Base-by-base conservation (phyloP, 2,888 invertebrate species). In the Drosophila tripunctata region DNA sequence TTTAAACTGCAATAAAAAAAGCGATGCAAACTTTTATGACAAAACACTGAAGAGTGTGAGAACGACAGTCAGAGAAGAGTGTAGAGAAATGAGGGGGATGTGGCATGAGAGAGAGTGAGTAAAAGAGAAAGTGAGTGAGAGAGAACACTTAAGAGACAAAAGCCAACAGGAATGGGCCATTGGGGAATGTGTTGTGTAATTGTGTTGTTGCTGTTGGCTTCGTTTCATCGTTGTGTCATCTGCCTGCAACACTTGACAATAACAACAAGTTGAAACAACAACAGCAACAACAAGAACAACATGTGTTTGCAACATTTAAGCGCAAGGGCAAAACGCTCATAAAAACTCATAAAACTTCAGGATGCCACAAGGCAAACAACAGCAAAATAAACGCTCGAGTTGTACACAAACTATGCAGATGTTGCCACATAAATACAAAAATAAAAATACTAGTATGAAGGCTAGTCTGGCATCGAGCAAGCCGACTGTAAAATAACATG, bases 1-100 rank as follows among this genome's bases (percentile, higher is more conserved):
- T 71, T 69, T 51, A 72, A 76, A 88, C 85, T 85, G 72, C 87
- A 76, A 88, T 86, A 77, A 80, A 87, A n/a, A 50, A 85, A 73
- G 61, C 43, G 70, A 54, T 31, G 44, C 50, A 58, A 77, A 75
- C 74, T 77, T 77, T 73, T 45, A 43, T 51, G 54, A 24, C 61
- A 31, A n/a, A 27, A 8, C 33, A 17, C 5, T n/a, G 19, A 15
- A 8, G 8, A 22, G 7, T 21, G 14, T 2, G 15, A 6, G 4
- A 7, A 31, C 10, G 27, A n/a, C 15, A 5, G 30, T n/a, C n/a
- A n/a, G n/a, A n/a, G n/a, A n/a, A n/a, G n/a, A n/a, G n/a, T n/a
- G n/a, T n/a, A n/a, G n/a, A n/a, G n/a, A n/a, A n/a, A n/a, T 6
- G 43, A 22, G 24, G 33, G 38, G 14, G 35, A 41, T n/a, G n/a